Conservation (phyloP, 2,113 vertebrate genomes). For the Rhinoderma darwinii region DNA sequence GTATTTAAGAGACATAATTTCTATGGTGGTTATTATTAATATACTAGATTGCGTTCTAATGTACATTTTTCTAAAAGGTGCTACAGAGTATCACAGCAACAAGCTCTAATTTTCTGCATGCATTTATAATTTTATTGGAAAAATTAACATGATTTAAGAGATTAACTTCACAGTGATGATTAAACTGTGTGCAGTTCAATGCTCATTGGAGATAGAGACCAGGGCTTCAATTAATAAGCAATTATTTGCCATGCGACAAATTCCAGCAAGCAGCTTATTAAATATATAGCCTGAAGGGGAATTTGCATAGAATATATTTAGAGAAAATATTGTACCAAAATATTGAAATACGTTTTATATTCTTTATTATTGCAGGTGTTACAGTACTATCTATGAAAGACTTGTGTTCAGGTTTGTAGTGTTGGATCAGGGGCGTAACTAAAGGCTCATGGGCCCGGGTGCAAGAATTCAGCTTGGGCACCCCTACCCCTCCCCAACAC, state of each 20-base stretch:
- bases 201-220: slow-evolving; percentile 51
- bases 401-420: not conserved
- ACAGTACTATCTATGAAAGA: not conserved
- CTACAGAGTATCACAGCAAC: not conserved
- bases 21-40: not conserved
- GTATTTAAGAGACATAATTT: not conserved
- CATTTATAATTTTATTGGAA: slow-evolving; percentile 47
- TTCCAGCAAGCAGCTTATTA: slow-evolving; percentile 42
- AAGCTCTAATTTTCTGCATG: slow-evolving; percentile 5
- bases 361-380: not conserved
- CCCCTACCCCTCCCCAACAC: too few species aligned
- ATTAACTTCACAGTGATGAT: slow-evolving; percentile 51
- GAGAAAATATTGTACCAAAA: slow-evolving; percentile 32
- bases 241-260: slow-evolving; percentile 35
- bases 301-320: not conserved
- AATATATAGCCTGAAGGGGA: slow-evolving; percentile 35
- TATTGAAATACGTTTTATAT: slow-evolving; percentile 19
- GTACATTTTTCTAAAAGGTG: not conserved
- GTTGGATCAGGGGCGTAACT: too few species aligned
- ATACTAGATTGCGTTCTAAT: not conserved
- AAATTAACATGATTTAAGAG: slow-evolving; percentile 50
- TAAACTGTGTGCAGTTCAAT: slow-evolving; percentile 48
- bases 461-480: too few species aligned
- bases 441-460: too few species aligned
- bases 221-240: slow-evolving; percentile 49